Percentiles rank a stretch among this genome's conserved stretches.
Conservation (phyloP, 2,113 vertebrate species). For the Pollachius pollachius region DNA sequence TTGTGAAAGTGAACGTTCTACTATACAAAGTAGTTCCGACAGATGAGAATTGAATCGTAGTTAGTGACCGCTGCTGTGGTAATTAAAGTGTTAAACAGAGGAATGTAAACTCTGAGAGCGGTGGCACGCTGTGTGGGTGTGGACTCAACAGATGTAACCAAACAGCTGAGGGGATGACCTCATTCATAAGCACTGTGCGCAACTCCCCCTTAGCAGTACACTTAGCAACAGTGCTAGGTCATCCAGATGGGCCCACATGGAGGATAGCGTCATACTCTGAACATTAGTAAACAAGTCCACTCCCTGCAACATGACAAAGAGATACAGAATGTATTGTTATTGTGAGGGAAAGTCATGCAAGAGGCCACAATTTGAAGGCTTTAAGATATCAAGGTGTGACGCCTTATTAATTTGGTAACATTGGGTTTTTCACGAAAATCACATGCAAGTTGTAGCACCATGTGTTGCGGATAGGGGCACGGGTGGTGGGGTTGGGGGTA, state of each 20-base stretch:
- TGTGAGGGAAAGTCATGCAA: no score
- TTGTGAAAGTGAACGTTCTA: no score
- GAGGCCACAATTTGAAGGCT: no score
- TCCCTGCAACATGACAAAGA: no score
- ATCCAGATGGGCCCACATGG: slow-evolving; percentile 20
- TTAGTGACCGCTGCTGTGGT: no score
- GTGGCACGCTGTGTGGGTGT: slow-evolving; percentile 14
- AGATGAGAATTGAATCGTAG: no score
- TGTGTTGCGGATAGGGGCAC: background rate
- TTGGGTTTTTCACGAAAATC: no score
- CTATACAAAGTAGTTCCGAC: no score
- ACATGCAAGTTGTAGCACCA: no score
- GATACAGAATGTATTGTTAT: no score
- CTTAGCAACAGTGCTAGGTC: slow-evolving; percentile 43
- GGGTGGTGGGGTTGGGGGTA: slow-evolving; percentile 42
- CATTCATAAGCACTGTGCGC: slow-evolving; percentile 29
- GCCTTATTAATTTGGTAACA: no score
- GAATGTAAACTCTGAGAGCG: slow-evolving; percentile 20
- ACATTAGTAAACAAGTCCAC: background rate
- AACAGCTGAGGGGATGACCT: slow-evolving; percentile 35
- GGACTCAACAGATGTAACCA: slow-evolving; percentile 25
- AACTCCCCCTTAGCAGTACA: slow-evolving; percentile 47
- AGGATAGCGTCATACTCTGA: slow-evolving; percentile 10
- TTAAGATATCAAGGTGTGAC: no score
- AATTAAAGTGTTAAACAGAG: slow-evolving; percentile 9